Evolutionary conservation across 2,888 invertebrate genomes (phyloP).

Genomic region (Phymatocera aterrima): DNA sequence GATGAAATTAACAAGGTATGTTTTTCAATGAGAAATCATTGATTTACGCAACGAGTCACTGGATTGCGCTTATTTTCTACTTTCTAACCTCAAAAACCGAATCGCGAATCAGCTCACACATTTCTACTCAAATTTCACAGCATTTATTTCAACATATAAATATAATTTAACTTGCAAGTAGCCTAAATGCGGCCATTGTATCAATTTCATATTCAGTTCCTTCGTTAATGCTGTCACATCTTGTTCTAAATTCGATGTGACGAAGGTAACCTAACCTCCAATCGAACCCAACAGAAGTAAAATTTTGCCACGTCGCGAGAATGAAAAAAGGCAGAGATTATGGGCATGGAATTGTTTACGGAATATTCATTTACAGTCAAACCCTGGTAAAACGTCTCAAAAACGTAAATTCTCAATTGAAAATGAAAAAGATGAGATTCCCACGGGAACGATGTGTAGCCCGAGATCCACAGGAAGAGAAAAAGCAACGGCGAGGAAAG

Average conservation of each 20-base stretch:
- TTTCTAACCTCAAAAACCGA: conserved; percentile 29
- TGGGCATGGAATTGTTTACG: neutral
- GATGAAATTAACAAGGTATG: conserved; percentile 20
- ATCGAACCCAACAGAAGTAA: too few relatives aligned
- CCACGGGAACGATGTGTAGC: neutral
- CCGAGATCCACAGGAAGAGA: neutral
- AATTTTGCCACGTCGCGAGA: too few relatives aligned
- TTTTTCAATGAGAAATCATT: neutral
- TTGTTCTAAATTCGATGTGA: too few relatives aligned
- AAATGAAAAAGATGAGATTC: neutral
- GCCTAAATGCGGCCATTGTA: too few relatives aligned
- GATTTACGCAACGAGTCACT: neutral
- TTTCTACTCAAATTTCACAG: too few relatives aligned
- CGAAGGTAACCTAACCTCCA: too few relatives aligned
- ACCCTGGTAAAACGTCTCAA: neutral
- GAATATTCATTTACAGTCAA: neutral
- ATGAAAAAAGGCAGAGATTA: neutral
- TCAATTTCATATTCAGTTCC: too few relatives aligned
- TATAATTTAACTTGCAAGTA: too few relatives aligned
- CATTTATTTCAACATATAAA: neutral
- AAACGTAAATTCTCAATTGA: conserved; percentile 22
- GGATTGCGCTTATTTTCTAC: neutral
- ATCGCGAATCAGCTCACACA: too few relatives aligned
- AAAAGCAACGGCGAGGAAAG: conserved; percentile 43
- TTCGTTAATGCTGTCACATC: too few relatives aligned